These are phyloP conservation scores for Siniperca chuatsi DNA, from an alignment of 2,113 vertebrate genomes.

Conservation along the genomic window DNA sequence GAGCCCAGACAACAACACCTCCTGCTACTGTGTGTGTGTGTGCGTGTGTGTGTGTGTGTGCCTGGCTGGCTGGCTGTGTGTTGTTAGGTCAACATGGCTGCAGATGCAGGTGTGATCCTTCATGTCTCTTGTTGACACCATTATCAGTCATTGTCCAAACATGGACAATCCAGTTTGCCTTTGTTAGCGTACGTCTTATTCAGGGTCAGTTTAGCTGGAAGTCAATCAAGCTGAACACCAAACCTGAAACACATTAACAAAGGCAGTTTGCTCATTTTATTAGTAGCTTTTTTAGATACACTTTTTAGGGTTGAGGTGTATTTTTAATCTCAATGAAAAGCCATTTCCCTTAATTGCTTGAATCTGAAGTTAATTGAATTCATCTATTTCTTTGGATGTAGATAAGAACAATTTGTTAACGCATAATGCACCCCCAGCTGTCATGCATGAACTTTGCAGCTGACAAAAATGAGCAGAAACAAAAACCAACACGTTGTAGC, in stretches of 20 bases:
- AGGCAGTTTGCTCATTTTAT: not conserved
- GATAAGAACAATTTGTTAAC: slow-evolving; percentile 3
- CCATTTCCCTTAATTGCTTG: not conserved
- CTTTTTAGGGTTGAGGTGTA: not conserved
- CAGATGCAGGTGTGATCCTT: slow-evolving; percentile 78
- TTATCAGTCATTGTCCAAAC: slow-evolving; percentile 79
- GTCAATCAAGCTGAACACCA: slow-evolving; percentile 26
- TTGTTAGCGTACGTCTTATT: slow-evolving; percentile 33
- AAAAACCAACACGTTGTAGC: no score
- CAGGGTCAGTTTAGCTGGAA: slow-evolving; percentile 34
- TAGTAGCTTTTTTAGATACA: not conserved
- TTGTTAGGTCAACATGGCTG: slow-evolving; percentile 80
- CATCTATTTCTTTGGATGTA: not conserved
- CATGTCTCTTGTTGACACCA: slow-evolving; percentile 74
- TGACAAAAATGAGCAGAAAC: not conserved
- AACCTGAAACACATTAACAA: not conserved
- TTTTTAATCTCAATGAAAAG: slow-evolving; percentile 12
- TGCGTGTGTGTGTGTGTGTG: slow-evolving; percentile 27
- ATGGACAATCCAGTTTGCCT: slow-evolving; percentile 54
- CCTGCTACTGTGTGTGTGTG: slow-evolving; percentile 47
- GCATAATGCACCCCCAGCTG: not conserved
- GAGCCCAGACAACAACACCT: slow-evolving; percentile 70
- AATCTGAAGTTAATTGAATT: slow-evolving; percentile 32
- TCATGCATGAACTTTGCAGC: not conserved
- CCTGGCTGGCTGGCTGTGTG: slow-evolving; percentile 53